Evolutionary conservation across 2,113 vertebrate species (phyloP).

Genomic region (Nansenia antarctica): DNA sequence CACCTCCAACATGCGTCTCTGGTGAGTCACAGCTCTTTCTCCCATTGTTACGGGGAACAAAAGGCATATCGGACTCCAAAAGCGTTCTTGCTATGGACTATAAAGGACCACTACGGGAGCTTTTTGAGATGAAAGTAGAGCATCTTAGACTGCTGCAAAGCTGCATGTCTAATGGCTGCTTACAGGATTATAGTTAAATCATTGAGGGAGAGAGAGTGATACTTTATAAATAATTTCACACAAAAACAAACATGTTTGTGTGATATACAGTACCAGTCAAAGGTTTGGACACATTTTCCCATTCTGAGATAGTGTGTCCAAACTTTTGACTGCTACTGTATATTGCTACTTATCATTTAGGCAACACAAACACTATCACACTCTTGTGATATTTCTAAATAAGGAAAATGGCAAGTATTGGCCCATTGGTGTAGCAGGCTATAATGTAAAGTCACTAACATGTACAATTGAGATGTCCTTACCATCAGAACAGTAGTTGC

Average conservation of each 20-base stretch:
- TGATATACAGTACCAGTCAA: no score
- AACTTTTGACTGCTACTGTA: no score
- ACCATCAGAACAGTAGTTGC: constrained; percentile 85
- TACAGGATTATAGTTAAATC: background rate
- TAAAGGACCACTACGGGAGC: background rate
- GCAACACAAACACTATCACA: no score
- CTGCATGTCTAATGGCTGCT: background rate
- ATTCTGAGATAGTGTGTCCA: no score
- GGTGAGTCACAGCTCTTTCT: background rate
- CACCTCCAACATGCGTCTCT: constrained; percentile 7
- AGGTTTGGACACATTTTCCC: no score
- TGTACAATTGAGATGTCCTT: constrained; percentile 42
- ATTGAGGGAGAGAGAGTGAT: background rate
- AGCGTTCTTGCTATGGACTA: background rate
- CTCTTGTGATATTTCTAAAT: no score
- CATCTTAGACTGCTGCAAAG: background rate
- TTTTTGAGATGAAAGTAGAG: background rate
- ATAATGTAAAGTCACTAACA: background rate
- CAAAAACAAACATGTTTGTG: background rate
- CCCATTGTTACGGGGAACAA: constrained; percentile 6
- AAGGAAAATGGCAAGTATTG: no score
- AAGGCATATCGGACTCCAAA: background rate
- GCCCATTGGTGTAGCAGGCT: background rate
- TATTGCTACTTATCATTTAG: no score
- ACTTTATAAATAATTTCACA: background rate